Evolutionary conservation across 1,140 invertebrate genomes (phyloP), one percentile per base, ranked within the genome.

Genomic region (Tetranychus cinnabarinus): DNA sequence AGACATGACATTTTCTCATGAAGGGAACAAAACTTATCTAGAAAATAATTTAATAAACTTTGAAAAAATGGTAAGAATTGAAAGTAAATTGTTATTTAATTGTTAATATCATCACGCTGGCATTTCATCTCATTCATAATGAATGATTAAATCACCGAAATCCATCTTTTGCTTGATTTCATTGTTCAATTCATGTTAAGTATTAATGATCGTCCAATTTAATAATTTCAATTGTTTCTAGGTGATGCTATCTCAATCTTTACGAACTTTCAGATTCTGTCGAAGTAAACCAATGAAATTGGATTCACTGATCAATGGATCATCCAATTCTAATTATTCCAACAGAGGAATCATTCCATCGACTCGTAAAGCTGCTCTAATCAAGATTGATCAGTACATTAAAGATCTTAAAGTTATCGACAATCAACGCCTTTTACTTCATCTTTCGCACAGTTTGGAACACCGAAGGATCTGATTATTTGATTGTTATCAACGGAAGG

Each of bases 1-100:
- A 77, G 81, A 89, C 71, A 84, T 89, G 81, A 87, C 85, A 34
- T 89, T 89, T 68, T 84, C 84, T 13, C 84, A 89, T 70, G 86
- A 88, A 72, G 86, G 86, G n/a, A 89, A 88, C 71, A 86, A 86
- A 71, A 88, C 85, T 2, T 82, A 81, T 66, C 76, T 85, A 64
- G 84, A 86, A 69, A 73, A 75, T 62, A 82, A 82, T 10, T 72
- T 89, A 48, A 82, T 89, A 35, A 89, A 88, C 70, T 89, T 88
- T 74, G 86, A 89, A 71, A 89, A 89, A 75, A 89, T 89, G 86
- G 72, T 73, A 59, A 62, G 35, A 31, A 23, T 6, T n/a, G 8
- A 6, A 42, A 42, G 5, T 42, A 42, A 42, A 42, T 47, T 47
- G 46, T 47, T 47, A 3, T 47, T 12, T 15, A 15, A 47, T 47